Base-by-base conservation (phyloP, 1,140 invertebrate species). In the Coptotermes formosanus region DNA sequence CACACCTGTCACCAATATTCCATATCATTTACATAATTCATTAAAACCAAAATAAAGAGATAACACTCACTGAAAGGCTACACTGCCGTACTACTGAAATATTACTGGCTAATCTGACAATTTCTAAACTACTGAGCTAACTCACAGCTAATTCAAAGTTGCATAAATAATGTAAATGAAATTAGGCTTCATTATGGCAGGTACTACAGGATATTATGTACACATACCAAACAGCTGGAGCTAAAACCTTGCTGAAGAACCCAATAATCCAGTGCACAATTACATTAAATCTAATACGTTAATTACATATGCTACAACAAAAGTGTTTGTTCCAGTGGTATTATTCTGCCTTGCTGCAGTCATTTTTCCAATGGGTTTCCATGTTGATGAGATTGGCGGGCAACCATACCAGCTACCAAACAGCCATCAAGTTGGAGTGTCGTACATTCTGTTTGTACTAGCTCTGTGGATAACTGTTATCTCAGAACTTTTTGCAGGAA, bases 381-480 rank as follows among this genome's bases (percentile, higher is more conserved):
- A 98, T 91, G 96, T 98, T 45, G 96, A 98, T 90, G 96, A 98
- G 91, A 99, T 99, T 88, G 97, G 97, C 84, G 98, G 98, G 6
- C 97, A 98, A 90, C 96, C 97, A 3, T 99, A 98, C 90, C 98
- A 99, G 89, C 92, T 99, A 52, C 98, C 98, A 6, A 98, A 97
- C 91, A 98, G 97, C 87, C 97, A 98, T 90, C 97, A 98, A 94
- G 97, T 99, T 88, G 97, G 97, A 88, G 96, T 98, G 86, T 98
- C 97, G 2, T 99, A 99, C 90, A 99, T 98, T 88, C 93, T 98
- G 88, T 99, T 99, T 92, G 97, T 98, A 48, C 91, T 99, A 75
- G 97, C 97, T 52, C 90, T 99, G 7, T 99, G 98, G 98, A 97
- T 98, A 83, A 98, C 97, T 82, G 98, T 99, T 9, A 96, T 99